Evolutionary conservation across 2,113 vertebrate species (phyloP).

Genomic region (Xyrauchen texanus): DNA sequence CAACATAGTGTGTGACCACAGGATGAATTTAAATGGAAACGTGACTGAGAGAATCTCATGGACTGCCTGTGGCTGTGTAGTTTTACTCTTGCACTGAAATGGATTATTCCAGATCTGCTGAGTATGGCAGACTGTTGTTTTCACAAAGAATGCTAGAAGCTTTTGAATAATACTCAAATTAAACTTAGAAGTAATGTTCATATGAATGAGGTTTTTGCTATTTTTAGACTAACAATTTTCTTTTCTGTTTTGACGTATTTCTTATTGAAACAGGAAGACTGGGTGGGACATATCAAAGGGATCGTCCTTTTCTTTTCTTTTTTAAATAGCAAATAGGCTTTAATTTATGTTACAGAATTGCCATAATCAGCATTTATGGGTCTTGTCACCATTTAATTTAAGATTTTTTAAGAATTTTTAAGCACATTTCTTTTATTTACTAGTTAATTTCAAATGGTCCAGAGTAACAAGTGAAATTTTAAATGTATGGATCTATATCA

Average conservation of each 20-base stretch:
- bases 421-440: too few relatives aligned
- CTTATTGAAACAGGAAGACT: too few relatives aligned
- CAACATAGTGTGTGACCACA: conserved; percentile 4
- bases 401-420: too few relatives aligned
- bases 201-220: neutral
- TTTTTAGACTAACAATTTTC: neutral
- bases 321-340: too few relatives aligned
- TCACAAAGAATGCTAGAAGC: conserved; percentile 21
- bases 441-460: too few relatives aligned
- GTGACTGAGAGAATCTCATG: neutral
- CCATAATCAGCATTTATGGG: too few relatives aligned
- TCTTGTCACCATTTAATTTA: too few relatives aligned
- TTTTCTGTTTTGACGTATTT: neutral
- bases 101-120: conserved; percentile 26
- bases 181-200: neutral
- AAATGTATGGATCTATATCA: too few relatives aligned
- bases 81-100: neutral
- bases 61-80: conserved; percentile 23
- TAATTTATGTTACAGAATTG: too few relatives aligned
- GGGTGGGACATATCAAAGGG: neutral
- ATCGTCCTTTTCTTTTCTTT: too few relatives aligned
- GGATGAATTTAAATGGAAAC: conserved; percentile 23
- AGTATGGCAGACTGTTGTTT: conserved; percentile 18
- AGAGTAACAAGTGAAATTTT: too few relatives aligned
- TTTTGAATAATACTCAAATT: conserved; percentile 11